Evolutionary conservation across 2,888 invertebrate species (phyloP).

Genomic region (Phaonia tiefii): DNA sequence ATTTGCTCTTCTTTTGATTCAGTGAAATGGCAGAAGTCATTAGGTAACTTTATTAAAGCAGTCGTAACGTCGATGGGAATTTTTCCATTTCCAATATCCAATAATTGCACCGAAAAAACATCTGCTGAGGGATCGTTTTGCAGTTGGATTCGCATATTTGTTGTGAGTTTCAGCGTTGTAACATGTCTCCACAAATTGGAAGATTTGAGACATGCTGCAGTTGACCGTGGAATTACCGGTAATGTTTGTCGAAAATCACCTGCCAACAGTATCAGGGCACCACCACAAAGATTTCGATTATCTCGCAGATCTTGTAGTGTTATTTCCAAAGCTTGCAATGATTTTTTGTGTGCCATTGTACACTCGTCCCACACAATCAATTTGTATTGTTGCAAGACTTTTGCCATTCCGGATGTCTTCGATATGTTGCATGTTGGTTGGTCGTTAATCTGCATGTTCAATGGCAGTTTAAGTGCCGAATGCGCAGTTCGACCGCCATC

Average conservation of each 20-base stretch:
- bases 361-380: too few relatives aligned
- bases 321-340: constrained; percentile 45
- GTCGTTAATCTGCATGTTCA: too few relatives aligned
- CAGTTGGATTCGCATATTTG: constrained; percentile 43
- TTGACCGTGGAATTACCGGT: constrained; percentile 25
- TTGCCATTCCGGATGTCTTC: too few relatives aligned
- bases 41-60: constrained; percentile 40
- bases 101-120: constrained; percentile 56
- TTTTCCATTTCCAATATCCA: too few relatives aligned
- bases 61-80: constrained; percentile 12
- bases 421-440: too few relatives aligned
- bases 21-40: constrained; percentile 37
- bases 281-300: constrained; percentile 8
- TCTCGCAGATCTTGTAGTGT: constrained; percentile 14
- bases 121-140: constrained; percentile 51
- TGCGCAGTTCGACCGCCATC: too few relatives aligned
- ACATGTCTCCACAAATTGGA: constrained; percentile 43
- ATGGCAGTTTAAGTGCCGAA: too few relatives aligned
- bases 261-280: neutral
- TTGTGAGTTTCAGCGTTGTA: constrained; percentile 31
- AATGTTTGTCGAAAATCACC: constrained; percentile 2
- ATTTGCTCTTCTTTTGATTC: too few relatives aligned
- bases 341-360: constrained; percentile 60
- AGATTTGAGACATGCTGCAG: neutral
- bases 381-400: too few relatives aligned